Percentiles rank a stretch among this genome's conserved stretches.
These are phyloP conservation scores for Melanerpes aurifrons DNA, from an alignment of 2,113 vertebrate genomes.

Conservation along the genomic window DNA sequence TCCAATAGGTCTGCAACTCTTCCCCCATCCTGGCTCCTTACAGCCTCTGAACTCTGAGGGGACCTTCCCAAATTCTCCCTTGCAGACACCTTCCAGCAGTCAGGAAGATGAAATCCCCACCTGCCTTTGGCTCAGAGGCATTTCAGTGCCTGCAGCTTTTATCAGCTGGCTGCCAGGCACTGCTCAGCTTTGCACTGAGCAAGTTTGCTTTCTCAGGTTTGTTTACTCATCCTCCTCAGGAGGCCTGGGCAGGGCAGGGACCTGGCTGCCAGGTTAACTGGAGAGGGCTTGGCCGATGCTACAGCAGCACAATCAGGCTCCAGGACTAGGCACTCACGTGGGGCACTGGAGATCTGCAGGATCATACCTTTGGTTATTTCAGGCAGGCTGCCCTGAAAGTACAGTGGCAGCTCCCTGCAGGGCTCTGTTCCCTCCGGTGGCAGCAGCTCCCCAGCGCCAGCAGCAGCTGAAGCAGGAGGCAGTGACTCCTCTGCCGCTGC, in stretches of 20 bases:
- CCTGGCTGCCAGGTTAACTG: not conserved
- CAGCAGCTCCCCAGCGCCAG: not conserved
- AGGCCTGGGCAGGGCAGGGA: not conserved
- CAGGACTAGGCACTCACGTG: not conserved
- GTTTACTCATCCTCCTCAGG: not conserved
- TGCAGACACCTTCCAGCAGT: not conserved
- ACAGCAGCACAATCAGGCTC: not conserved
- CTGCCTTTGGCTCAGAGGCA: not conserved
- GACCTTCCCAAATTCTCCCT: not conserved
- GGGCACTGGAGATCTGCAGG: not conserved
- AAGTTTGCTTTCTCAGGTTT: not conserved
- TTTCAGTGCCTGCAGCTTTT: not conserved
- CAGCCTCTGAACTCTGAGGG: not conserved
- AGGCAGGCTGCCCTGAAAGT: not conserved
- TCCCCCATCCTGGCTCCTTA: not conserved
- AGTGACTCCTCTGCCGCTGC: not conserved
- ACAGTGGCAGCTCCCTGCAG: not conserved
- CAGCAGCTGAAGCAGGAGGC: conserved; percentile 34
- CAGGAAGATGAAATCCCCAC: not conserved
- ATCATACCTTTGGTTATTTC: conserved; percentile 14
- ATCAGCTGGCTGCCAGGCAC: not conserved
- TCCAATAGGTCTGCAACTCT: not conserved
- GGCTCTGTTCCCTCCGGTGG: conserved; percentile 26
- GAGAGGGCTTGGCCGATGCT: not conserved
- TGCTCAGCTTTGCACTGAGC: not conserved